Evolutionary conservation across 2,888 invertebrate species (phyloP).

Genomic region (Actias luna): DNA sequence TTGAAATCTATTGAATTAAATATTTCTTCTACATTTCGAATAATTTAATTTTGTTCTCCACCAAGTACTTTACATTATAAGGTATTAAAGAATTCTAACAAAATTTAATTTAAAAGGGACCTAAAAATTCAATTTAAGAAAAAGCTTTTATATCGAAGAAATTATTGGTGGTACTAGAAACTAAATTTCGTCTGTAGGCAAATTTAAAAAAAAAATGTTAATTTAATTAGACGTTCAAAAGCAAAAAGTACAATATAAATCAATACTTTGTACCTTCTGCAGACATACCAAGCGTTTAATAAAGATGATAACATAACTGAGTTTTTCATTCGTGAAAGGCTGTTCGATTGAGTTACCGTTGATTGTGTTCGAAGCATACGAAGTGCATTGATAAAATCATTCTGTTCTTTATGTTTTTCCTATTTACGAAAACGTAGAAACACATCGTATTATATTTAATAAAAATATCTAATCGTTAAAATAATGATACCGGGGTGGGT

Average conservation of each 20-base stretch:
- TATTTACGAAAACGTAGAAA: background rate
- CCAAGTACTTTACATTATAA: background rate
- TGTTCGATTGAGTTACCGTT: constrained; percentile 9
- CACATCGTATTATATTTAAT: background rate
- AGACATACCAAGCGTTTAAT: constrained; percentile 13
- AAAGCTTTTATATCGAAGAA: background rate
- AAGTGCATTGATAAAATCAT: constrained; percentile 17
- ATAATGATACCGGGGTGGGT: no score
- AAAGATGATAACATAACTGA: constrained; percentile 15
- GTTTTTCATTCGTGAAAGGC: constrained; percentile 17
- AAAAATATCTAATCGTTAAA: no score
- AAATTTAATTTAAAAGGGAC: background rate
- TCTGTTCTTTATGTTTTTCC: constrained; percentile 11
- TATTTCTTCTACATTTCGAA: background rate
- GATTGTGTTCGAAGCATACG: constrained; percentile 15
- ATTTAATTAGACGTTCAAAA: constrained; percentile 11
- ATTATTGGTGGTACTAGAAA: background rate
- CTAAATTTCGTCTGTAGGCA: constrained; percentile 1
- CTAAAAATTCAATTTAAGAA: background rate
- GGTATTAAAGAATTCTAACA: background rate
- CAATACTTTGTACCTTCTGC: background rate
- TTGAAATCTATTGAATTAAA: background rate
- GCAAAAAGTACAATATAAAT: background rate
- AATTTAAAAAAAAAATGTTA: constrained; percentile 5
- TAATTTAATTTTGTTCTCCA: background rate